Evolutionary conservation across 2,113 vertebrate genomes (phyloP).

Genomic region (Picathartes gymnocephalus): DNA sequence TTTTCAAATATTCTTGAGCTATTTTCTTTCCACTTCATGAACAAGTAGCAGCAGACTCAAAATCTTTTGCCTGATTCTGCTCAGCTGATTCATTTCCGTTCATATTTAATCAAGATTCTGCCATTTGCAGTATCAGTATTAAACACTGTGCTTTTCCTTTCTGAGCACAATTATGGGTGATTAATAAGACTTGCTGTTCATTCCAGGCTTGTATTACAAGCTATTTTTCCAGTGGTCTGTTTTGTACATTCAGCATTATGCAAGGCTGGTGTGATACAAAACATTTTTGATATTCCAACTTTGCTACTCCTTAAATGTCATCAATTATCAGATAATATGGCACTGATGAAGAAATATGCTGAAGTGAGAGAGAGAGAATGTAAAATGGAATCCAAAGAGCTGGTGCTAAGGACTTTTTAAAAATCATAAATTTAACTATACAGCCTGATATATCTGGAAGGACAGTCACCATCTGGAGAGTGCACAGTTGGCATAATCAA

Average conservation of each 20-base stretch:
- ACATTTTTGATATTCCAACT: not conserved
- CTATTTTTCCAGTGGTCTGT: not conserved
- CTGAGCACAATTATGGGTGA: conserved; percentile 10
- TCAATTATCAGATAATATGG: not conserved
- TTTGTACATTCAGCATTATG: not conserved
- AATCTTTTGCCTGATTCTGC: not conserved
- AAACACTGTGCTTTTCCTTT: conserved; percentile 1
- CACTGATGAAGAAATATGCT: not conserved
- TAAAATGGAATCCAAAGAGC: not conserved
- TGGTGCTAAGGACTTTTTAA: not conserved
- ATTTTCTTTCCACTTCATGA: not conserved
- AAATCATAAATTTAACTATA: not conserved
- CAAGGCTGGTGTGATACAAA: not conserved
- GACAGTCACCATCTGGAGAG: not conserved
- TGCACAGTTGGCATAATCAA: not conserved
- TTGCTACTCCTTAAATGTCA: not conserved
- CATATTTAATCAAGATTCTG: conserved; percentile 34
- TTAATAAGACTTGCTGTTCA: not conserved
- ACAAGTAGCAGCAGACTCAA: not conserved
- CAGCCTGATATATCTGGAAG: not conserved
- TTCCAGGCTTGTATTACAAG: not conserved
- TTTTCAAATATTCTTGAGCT: not conserved
- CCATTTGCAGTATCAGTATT: not conserved
- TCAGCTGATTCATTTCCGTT: not conserved
- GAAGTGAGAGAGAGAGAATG: not conserved